Conservation (phyloP, 2,113 vertebrate genomes). For the Alectura lathami region DNA sequence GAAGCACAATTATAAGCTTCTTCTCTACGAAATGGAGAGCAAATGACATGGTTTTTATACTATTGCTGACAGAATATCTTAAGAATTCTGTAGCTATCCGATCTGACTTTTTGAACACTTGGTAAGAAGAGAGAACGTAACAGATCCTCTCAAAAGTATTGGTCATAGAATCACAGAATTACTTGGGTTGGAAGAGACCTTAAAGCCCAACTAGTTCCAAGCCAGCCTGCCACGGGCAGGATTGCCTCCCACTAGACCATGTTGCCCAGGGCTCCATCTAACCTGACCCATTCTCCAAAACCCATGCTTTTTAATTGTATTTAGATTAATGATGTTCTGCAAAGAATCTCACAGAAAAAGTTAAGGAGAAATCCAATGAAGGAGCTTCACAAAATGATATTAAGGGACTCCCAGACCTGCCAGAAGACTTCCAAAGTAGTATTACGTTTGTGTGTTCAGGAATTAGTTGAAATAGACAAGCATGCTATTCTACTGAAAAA, state of each 20-base stretch:
- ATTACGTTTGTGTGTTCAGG: background rate
- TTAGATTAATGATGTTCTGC: background rate
- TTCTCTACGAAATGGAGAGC: background rate
- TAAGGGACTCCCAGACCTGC: background rate
- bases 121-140: background rate
- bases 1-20: no score
- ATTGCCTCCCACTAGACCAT: background rate
- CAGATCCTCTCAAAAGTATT: background rate
- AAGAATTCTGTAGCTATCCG: background rate
- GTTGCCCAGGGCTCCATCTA: background rate
- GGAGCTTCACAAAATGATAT: background rate
- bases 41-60: background rate
- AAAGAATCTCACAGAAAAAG: background rate
- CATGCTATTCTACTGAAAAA: background rate
- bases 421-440: background rate
- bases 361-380: background rate
- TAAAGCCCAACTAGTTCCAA: background rate
- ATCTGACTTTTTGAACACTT: background rate
- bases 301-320: background rate
- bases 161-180: background rate
- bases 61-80: background rate
- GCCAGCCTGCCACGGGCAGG: background rate
- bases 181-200: background rate
- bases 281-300: background rate
- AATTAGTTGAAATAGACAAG: background rate